Base-by-base conservation (phyloP, 2,888 invertebrate species). In the Ligdia adustata region DNA sequence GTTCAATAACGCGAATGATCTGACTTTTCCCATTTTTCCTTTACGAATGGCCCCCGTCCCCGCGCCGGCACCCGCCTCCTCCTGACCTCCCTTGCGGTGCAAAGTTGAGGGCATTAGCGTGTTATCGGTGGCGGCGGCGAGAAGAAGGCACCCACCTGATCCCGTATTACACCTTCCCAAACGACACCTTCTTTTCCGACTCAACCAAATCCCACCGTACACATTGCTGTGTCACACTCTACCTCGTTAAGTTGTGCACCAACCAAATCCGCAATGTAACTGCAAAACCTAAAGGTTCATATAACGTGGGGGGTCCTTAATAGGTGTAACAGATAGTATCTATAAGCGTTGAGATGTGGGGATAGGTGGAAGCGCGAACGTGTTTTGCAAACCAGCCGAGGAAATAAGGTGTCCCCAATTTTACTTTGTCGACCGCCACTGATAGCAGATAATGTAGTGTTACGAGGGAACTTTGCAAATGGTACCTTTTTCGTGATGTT, bases 51-150 rank as follows among this genome's bases (percentile, higher is more conserved):
- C 66, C 70, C 64, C 69, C 62, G 58, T 68, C 57, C 69, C 58
- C 62, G 60, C 55, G 61, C 55, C 59, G 34, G 39, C 65, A 57
- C 42, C 48, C 53, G 18, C 56, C 55, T 45, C 65, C 61, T 60
- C 59, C 57, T 49, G 53, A 71, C 77, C 65, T 82, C 82, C 82
- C 65, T 77, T 81, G 83, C 81, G 88, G 90, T 89, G 90, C 87
- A 89, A 90, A 89, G 89, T 90, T 90, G 90, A 89, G 86, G 87
- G 87, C 88, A 90, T 90, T 89, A 90, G 82, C 89, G 88, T 90
- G 89, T 89, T 89, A 90, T 90, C 90, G 87, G 86, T 68, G 79
- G 77, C 76, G 75, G 80, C 74, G 79, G 82, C 73, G 88, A 82
- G 86, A 89, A 89, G 89, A 89, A 82, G 83, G 81, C 82, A 69